Evolutionary conservation across 2,797 vertebrate genomes (phyloP), one percentile per base, ranked within the genome.

Genomic region (Parauchenoglanis punctatus): DNA sequence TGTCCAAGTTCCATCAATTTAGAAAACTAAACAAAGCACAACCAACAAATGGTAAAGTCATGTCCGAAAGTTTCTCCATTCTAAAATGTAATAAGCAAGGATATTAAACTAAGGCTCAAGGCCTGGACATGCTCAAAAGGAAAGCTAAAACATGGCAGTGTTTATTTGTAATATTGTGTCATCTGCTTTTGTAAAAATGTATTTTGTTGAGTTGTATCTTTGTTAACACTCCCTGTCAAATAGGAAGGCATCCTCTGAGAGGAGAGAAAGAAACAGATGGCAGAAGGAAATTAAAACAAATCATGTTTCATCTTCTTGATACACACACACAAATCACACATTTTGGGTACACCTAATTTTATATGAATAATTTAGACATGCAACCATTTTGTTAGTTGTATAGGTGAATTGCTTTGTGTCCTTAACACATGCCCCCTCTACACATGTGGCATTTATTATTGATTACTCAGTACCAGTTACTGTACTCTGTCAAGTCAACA

Each of bases 381-480:
- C 44, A 25, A 72, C 46, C 15, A 46, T 86, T 65, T 35, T 58
- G 59, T 76, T 85, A 82, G 86, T 44, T 86, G 70, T n/a, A n/a
- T 73, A 40, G 23, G 20, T 83, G 59, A 83, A 77, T 61, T 88
- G 20, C 63, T 85, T 85, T 81, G 54, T 82, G 73, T 85, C 85
- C 70, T 76, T 86, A 82, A 88, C 49, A 81, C 59, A 81, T 83
- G 31, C 73, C 28, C 73, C 63, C 68, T 85, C 70, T 76, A 68
- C 85, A 87, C 84, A 31, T 80, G 67, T 88, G 81, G 6, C 63
- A 68, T 88, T 85, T 76, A 59, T 86, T 87, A 87, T 88, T 88
- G 83, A 90, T 85, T 56, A 83, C n/a, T 70, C 25, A 76, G 81
- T 85, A 49, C 31, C 67, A 76, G 85, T 75, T 82, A 87, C 40